Evolutionary conservation across 2,113 vertebrate species (phyloP), one percentile per base, ranked within the genome.

Genomic region (Ovibos moschatus): DNA sequence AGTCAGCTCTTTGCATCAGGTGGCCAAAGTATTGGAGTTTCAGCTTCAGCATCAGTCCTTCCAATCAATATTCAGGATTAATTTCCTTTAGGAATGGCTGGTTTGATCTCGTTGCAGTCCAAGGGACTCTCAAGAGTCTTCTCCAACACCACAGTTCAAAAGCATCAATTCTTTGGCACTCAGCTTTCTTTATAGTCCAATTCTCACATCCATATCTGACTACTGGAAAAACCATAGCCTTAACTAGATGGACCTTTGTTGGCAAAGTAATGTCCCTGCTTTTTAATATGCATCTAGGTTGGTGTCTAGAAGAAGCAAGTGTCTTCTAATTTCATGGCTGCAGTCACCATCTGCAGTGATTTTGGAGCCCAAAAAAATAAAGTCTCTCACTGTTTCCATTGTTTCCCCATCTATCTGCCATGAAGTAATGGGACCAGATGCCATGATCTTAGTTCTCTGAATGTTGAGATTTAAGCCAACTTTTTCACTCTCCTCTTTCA

Each of bases 341-440:
- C 9, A 21, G 17, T 36, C n/a, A 36, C 64, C n/a, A 71, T 21
- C 64, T 71, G n/a, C n/a, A 71, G n/a, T 36, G 64, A 71, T n/a
- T 71, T 67, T 36, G 64, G 64, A 71, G 64, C 17, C 33, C 4
- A 1, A 0, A 0, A 67, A 67, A 36, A 67, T 21, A 36, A 64
- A 64, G 17, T 67, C 33, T 67, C 8, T 33, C 60, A 62, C 60
- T 64, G 33, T 67, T 67, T 71, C n/a, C 64, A 67, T 36, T 71
- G 17, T 36, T 71, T 36, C n/a, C 64, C n/a, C 64, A 71, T 21
- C n/a, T 36, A 36, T 71, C 36, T 71, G n/a, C n/a, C 64, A 71
- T 21, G n/a, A 71, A 71, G 19, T 71, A n/a, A 36, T 71, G 64
- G 9, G n/a, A 36, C 64, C 9, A 71, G 64, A 71, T 71, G 17